Evolutionary conservation across 2,797 vertebrate genomes (phyloP), one percentile per base, ranked within the genome.

Genomic region (Xyrichtys novacula): DNA sequence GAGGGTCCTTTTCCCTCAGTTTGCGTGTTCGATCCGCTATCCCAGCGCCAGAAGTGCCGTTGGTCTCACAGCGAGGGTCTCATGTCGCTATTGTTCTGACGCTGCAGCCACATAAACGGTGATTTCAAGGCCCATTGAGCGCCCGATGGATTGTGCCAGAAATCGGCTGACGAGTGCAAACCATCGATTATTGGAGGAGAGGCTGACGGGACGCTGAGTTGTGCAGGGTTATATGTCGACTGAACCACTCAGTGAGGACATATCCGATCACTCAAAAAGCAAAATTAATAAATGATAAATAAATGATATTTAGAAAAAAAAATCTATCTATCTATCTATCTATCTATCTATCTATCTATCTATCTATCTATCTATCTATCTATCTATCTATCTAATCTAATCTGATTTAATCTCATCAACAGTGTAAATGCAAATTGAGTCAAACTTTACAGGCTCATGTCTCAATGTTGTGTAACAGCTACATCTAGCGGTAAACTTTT

Each of bases 81-180:
- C 26, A 47, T 89, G 85, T 84, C 71, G 58, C 90, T 73, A 90
- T 94, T 94, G 93, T 94, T 92, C 88, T 81, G 85, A 78, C 44
- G 72, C 89, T 82, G 44, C 60, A 84, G 86, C 80, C 89, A 71
- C 83, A 87, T 88, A 93, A 92, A 91, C 79, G 89, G 78, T 79
- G 80, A 94, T 95, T 94, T 94, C 90, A 94, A 89, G 94, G 92
- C 89, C 87, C 89, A 93, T 93, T 94, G 90, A 92, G 85, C 89
- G 74, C 79, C 87, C 89, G 90, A 93, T 90, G 89, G 92, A 93
- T 94, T 90, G 91, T 79, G 77, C 55, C 67, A 69, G 81, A 90
- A 91, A 91, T 85, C 74, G 76, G 64, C 81, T 78, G 76, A 88
- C 49, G 74, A 85, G 84, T 63, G 53, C 71, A 73, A 50, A 73